Evolutionary conservation across 2,113 vertebrate genomes (phyloP).

Genomic region (Seriola rivoliana): DNA sequence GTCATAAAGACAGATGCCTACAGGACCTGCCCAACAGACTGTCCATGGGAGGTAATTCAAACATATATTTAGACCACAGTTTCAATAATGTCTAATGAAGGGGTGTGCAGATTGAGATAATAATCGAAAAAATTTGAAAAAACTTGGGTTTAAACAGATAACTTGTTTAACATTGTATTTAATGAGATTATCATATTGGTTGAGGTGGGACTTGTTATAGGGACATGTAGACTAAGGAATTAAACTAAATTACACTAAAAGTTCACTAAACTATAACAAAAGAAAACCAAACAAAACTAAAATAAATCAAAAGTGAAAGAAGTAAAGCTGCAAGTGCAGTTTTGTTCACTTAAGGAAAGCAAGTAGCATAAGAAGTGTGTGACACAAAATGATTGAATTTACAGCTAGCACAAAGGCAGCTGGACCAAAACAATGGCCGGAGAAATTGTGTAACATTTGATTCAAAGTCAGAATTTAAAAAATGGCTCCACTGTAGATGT

Average conservation of each 20-base stretch:
- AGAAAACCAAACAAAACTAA: no score
- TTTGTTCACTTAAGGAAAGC: constrained; percentile 16
- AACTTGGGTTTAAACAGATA: not conserved
- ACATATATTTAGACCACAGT: not conserved
- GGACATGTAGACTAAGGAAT: no score
- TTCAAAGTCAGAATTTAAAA: not conserved
- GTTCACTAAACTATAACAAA: no score
- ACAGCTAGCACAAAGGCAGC: constrained; percentile 6
- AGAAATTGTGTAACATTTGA: not conserved
- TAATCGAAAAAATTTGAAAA: not conserved
- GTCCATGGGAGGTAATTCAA: not conserved
- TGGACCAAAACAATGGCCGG: not conserved
- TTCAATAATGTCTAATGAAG: not conserved
- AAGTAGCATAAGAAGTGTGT: constrained; percentile 1
- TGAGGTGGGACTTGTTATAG: no score
- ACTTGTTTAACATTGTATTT: no score
- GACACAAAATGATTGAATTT: constrained; percentile 44
- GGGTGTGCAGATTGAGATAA: not conserved
- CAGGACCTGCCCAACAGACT: not conserved
- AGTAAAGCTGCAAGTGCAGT: constrained; percentile 18
- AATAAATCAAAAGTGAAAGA: no score
- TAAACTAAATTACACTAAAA: no score
- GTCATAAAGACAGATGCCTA: not conserved
- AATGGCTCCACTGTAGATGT: not conserved
- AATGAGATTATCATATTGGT: no score